These are phyloP conservation scores for Mesochorus sp. DNA, from an alignment of 2,888 invertebrate genomes.

Conservation along the genomic window DNA sequence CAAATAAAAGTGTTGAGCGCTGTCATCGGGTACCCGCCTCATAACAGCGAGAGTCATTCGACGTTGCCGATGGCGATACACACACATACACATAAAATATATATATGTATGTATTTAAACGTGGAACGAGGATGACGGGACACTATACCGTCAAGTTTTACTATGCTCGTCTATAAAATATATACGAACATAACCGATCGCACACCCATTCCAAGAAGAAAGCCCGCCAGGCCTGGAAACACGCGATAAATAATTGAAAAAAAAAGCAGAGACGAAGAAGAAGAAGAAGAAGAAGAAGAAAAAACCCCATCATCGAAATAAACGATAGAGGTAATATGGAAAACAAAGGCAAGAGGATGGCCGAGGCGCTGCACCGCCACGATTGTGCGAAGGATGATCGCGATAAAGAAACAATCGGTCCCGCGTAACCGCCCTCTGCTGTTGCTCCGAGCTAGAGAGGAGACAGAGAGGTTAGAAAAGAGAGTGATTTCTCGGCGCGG, in stretches of 20 bases:
- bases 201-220: slow-evolving; percentile 57
- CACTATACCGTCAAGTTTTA: too few relatives aligned
- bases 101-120: neutral
- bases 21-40: slow-evolving; percentile 38
- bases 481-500: slow-evolving; percentile 16
- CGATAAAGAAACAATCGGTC: slow-evolving; percentile 80
- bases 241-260: slow-evolving; percentile 5
- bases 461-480: slow-evolving; percentile 25
- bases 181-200: slow-evolving; percentile 38
- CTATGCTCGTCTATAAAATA: too few relatives aligned
- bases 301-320: neutral
- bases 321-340: slow-evolving; percentile 22
- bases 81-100: neutral
- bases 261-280: neutral
- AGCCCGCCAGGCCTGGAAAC: slow-evolving; percentile 44
- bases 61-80: slow-evolving; percentile 10
- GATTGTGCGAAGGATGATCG: slow-evolving; percentile 71
- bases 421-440: slow-evolving; percentile 63
- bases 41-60: neutral
- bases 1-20: slow-evolving; percentile 11
- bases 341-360: slow-evolving; percentile 35
- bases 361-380: slow-evolving; percentile 3
- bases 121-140: too few relatives aligned
- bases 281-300: slow-evolving; percentile 10
- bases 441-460: neutral